phyloP scores from a whole-genome alignment of 2,888 invertebrate species.

The Orgyia antiqua region DNA sequence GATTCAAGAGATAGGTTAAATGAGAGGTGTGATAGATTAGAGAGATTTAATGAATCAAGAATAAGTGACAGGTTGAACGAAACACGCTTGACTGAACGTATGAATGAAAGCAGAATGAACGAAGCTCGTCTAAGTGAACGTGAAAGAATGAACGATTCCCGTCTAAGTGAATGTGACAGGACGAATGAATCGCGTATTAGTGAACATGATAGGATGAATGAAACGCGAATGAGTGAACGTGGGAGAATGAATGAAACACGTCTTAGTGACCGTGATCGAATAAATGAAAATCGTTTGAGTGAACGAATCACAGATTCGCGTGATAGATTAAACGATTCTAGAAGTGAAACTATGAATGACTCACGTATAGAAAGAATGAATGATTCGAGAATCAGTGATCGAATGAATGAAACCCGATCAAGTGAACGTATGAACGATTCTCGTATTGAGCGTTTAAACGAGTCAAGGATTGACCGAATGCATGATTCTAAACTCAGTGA shows the following conservation, averaged over 20 bases:
- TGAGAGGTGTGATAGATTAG: conserved; percentile 15
- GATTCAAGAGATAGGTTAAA: conserved; percentile 21
- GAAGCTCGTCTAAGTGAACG: conserved; percentile 20
- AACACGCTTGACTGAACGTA: conserved; percentile 9
- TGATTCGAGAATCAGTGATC: conserved; percentile 42
- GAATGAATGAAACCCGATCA: conserved; percentile 45
- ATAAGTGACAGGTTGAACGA: conserved; percentile 16
- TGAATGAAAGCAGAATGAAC: conserved; percentile 20
- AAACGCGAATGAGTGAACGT: conserved; percentile 11
- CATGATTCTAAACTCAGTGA: conserved; percentile 41
- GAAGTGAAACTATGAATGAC: conserved; percentile 39
- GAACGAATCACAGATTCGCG: conserved; percentile 32
- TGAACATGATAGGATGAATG: conserved; percentile 29
- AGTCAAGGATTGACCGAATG: conserved; percentile 33
- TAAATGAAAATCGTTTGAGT: conserved; percentile 15
- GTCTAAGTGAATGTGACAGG: conserved; percentile 23
- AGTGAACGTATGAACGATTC: conserved; percentile 41
- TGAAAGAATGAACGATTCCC: conserved; percentile 17
- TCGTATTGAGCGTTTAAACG: conserved; percentile 33
- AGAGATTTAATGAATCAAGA: conserved; percentile 16
- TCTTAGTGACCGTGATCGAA: conserved; percentile 14
- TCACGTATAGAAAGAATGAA: conserved; percentile 26
- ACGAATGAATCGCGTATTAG: conserved; percentile 21
- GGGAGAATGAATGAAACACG: conserved; percentile 21
- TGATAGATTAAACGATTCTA: conserved; percentile 33